These are phyloP conservation scores for Vulpes vulpes DNA, from an alignment of 2,113 vertebrate species.

Conservation along the genomic window DNA sequence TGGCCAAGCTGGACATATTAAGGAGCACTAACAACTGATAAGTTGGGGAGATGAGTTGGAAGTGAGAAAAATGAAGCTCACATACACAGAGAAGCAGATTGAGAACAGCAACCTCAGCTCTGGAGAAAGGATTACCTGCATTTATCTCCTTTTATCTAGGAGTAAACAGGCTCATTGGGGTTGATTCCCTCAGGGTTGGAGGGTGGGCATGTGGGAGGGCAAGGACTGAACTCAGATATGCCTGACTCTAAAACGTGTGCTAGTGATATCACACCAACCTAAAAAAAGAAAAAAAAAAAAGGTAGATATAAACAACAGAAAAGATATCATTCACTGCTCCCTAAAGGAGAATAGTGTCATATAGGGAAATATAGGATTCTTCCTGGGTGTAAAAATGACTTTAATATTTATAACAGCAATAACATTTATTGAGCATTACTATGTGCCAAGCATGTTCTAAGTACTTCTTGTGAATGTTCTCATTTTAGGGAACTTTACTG, in stretches of 20 bases:
- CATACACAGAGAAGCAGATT: not conserved
- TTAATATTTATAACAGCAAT: slow-evolving; percentile 12
- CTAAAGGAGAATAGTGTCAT: not conserved
- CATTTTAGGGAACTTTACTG: not conserved
- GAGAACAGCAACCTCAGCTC: not conserved
- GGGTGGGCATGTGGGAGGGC: too few species aligned
- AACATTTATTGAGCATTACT: not conserved
- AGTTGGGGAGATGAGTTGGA: not conserved
- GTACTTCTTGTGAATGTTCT: not conserved
- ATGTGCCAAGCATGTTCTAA: not conserved
- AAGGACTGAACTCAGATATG: not conserved
- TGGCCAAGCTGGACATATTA: not conserved
- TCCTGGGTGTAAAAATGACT: not conserved
- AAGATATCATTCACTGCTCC: not conserved
- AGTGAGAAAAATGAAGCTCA: not conserved
- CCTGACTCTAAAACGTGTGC: not conserved
- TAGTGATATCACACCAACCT: not conserved
- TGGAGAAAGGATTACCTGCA: not conserved
- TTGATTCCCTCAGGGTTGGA: not conserved
- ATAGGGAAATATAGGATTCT: not conserved
- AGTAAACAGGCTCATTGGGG: not conserved
- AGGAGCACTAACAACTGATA: not conserved
- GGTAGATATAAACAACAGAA: not conserved
- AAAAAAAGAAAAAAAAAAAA: not conserved
- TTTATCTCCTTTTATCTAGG: not conserved